These are phyloP conservation scores for Pomacea canaliculata DNA, from an alignment of 2,888 invertebrate species.

Conservation along the genomic window DNA sequence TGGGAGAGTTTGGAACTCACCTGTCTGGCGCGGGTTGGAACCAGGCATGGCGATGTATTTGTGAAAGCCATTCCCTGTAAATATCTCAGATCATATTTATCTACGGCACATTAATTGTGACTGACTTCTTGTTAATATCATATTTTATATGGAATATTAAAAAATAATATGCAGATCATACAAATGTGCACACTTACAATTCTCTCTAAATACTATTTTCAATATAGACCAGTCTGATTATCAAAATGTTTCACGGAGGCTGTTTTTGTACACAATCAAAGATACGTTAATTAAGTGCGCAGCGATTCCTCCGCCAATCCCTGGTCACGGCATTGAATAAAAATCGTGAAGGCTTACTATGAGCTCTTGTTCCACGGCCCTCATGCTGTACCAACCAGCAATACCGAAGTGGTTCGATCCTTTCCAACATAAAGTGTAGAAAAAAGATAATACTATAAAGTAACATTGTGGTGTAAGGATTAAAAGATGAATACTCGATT, in stretches of 20 bases:
- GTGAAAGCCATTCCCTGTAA: conserved; percentile 77
- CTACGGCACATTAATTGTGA: no score
- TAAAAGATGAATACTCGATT: not conserved
- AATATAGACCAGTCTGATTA: no score
- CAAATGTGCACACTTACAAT: no score
- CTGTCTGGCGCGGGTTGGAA: conserved; percentile 84
- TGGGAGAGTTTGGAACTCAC: conserved; percentile 64
- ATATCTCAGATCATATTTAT: not conserved
- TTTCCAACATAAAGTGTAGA: not conserved
- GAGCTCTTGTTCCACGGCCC: conserved; percentile 52
- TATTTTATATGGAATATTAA: no score
- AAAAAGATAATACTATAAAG: not conserved
- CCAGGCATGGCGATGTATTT: conserved; percentile 90
- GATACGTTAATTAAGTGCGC: no score
- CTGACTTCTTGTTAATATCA: no score
- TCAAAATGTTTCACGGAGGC: no score
- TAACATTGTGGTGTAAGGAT: not conserved
- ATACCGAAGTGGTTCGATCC: conserved; percentile 62
- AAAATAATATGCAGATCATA: no score
- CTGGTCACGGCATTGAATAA: no score
- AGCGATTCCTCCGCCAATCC: no score
- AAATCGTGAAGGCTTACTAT: not conserved
- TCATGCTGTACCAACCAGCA: conserved; percentile 63
- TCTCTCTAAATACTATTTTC: no score
- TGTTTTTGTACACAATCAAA: no score